These are phyloP conservation scores for Amiota communis DNA, from an alignment of 2,888 invertebrate genomes.

Conservation along the genomic window DNA sequence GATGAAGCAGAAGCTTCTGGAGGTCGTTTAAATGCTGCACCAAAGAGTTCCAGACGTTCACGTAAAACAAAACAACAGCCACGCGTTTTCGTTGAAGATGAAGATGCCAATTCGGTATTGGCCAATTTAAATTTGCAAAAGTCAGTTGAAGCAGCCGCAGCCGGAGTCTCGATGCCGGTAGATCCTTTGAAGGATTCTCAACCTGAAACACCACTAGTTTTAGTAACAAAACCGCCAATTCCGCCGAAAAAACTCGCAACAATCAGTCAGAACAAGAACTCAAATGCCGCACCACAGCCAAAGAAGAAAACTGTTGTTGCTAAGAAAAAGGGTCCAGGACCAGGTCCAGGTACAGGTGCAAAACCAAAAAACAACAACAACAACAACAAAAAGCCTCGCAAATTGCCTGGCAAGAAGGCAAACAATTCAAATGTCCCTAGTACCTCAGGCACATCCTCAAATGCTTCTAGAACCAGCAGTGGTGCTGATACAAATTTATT, in stretches of 20 bases:
- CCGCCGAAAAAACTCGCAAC: background rate
- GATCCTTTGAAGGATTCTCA: background rate
- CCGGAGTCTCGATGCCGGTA: no score
- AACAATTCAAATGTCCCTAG: background rate
- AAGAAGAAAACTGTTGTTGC: background rate
- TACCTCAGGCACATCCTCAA: background rate
- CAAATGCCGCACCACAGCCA: background rate
- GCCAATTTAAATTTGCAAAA: background rate
- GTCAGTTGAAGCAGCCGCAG: no score
- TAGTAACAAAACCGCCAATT: background rate
- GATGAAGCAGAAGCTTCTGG: constrained; percentile 51
- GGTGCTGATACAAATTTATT: constrained; percentile 39
- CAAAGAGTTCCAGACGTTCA: constrained; percentile 68
- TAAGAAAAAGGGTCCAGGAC: background rate
- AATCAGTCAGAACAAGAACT: background rate
- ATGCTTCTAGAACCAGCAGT: background rate
- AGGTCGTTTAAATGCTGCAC: constrained; percentile 68
- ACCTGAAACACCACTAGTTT: background rate
- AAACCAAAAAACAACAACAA: constrained; percentile 15
- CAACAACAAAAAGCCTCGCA: constrained; percentile 8
- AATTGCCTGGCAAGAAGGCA: constrained; percentile 14
- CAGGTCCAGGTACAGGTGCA: background rate
- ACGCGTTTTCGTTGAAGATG: constrained; percentile 51
- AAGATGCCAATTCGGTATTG: constrained; percentile 17
- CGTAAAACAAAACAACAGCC: constrained; percentile 61